Evolutionary conservation across 2,888 invertebrate species (phyloP).

Genomic region (Heteropelma amictum): DNA sequence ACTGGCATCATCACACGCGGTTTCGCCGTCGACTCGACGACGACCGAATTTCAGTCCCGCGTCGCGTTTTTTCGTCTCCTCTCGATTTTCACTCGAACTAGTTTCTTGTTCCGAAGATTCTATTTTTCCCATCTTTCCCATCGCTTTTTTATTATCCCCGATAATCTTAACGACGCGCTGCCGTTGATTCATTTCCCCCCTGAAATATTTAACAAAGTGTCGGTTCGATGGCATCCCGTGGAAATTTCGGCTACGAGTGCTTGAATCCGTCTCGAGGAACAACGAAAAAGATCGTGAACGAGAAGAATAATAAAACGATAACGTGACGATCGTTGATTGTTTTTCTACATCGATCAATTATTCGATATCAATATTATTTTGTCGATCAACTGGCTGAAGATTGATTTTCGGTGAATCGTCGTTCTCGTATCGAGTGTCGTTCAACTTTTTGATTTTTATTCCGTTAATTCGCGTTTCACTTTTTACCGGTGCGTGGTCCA

Average conservation of each 20-base stretch:
- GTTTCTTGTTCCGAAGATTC: not conserved
- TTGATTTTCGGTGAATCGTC: not conserved
- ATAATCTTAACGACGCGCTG: not conserved
- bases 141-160: not conserved
- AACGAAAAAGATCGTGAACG: not conserved
- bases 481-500: not conserved
- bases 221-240: not conserved
- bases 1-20: conserved; percentile 56
- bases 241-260: not conserved
- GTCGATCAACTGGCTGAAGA: not conserved
- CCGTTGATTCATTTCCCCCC: not conserved
- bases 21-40: conserved; percentile 50
- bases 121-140: not conserved
- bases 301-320: not conserved
- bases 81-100: not conserved
- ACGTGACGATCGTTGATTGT: conserved; percentile 12
- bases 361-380: not conserved
- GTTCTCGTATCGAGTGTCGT: conserved; percentile 17
- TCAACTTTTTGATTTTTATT: not conserved
- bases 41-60: conserved; percentile 44
- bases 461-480: not conserved
- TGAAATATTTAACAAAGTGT: not conserved
- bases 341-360: not conserved
- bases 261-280: not conserved
- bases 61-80: conserved; percentile 35